A percentile compares a stretch with the other conserved stretches of the same genome.
These are phyloP conservation scores for Epicampocera succincta DNA, from an alignment of 2,888 invertebrate species.

Conservation along the genomic window DNA sequence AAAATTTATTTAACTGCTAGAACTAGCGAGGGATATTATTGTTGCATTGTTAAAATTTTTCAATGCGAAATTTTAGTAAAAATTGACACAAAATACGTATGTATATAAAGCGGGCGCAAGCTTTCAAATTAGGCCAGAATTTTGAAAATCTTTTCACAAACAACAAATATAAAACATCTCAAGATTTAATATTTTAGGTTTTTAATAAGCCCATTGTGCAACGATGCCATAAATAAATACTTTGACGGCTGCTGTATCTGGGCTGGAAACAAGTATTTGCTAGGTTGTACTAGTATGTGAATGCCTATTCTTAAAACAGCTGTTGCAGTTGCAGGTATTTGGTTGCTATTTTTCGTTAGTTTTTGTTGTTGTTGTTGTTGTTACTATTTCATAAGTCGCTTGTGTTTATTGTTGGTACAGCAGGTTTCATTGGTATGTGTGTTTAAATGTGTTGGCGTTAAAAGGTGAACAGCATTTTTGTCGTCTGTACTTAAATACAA, in stretches of 20 bases:
- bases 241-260: conserved; percentile 50
- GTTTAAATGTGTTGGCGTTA: conserved; percentile 57
- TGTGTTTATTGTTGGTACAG: conserved; percentile 2
- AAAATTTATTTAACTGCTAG: too few species aligned
- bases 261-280: conserved; percentile 10
- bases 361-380: conserved; percentile 9
- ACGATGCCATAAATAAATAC: neutral
- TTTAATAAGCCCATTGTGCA: conserved; percentile 27
- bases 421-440: conserved; percentile 31
- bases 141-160: neutral
- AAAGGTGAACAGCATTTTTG: conserved; percentile 72
- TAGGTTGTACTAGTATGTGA: conserved; percentile 26
- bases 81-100: too few species aligned
- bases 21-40: too few species aligned
- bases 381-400: conserved; percentile 13
- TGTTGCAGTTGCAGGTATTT: neutral
- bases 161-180: too few species aligned
- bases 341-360: neutral
- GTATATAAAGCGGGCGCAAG: too few species aligned
- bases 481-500: conserved; percentile 23
- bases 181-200: neutral
- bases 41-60: too few species aligned
- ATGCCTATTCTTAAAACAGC: conserved; percentile 49
- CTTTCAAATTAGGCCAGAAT: neutral
- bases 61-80: too few species aligned